Evolutionary conservation across 2,113 vertebrate species (phyloP), one percentile per base, ranked within the genome.

Genomic region (Acanthisitta chloris): DNA sequence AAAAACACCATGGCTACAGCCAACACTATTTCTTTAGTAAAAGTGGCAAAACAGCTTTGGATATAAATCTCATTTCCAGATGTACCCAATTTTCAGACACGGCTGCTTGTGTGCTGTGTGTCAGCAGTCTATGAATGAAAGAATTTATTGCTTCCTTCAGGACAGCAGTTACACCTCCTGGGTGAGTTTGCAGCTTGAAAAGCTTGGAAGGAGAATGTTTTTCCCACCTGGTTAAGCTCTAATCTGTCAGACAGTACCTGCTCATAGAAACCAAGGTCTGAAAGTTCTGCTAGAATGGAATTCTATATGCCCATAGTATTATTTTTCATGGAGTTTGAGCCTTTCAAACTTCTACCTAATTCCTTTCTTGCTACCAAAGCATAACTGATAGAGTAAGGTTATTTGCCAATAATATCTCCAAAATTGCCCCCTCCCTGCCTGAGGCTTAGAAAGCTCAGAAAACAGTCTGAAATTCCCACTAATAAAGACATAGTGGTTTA

Each of bases 301-400:
- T 54, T 3, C 29, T 46, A 1, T 15, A 38, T 20, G 31, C 1
- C n/a, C 21, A 6, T 12, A 17, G 14, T 6, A n/a, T 12, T 46
- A 12, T 33, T 81, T 88, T 92, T 18, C 15, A 66, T 18, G 4
- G 26, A 7, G 8, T 15, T 31, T 11, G 6, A 84, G 29, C 17
- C 42, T 93, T 71, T 33, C 25, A 48, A 57, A 25, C 10, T 36
- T 36, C 26, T 17, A 34, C 4, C 1, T 46, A 61, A 40, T 76
- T 62, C 5, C 5, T 52, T 64, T 48, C 25, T 67, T 65, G 25
- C 34, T 70, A 59, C 9, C 72, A 69, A 65, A 46, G 6, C 15
- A 42, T 38, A 46, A 51, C 10, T 33, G 19, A 57, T 25, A 25
- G 4, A 62, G 9, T 36, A 26, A 36, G 12, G 8, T 29, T 36